Percentiles rank a stretch among this genome's conserved stretches.
Evolutionary conservation across 2,797 vertebrate genomes (phyloP).

Genomic region (Lutjanus argentimaculatus): DNA sequence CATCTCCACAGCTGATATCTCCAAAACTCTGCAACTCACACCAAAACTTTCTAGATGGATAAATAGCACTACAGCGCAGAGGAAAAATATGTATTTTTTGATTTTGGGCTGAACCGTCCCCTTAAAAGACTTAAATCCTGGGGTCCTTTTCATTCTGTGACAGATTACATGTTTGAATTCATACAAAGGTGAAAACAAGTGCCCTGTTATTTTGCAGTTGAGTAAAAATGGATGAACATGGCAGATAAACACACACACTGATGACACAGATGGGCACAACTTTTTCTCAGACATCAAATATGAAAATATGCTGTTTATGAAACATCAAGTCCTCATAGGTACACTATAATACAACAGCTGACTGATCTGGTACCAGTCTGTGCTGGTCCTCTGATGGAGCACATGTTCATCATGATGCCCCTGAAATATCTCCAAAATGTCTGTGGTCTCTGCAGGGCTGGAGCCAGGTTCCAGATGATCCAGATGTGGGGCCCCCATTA

Average conservation of each 20-base stretch:
- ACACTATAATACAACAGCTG: conserved; percentile 22
- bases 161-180: conserved; percentile 17
- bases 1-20: too few species aligned
- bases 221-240: conserved; percentile 27
- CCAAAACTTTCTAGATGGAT: too few species aligned
- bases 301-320: conserved; percentile 66
- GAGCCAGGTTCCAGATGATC: conserved; percentile 1
- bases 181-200: conserved; percentile 70
- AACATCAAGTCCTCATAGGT: conserved; percentile 38
- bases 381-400: conserved; percentile 1
- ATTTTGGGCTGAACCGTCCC: too few species aligned
- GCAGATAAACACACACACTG: conserved; percentile 28
- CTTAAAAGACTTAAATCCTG: too few species aligned
- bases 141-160: background rate
- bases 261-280: conserved; percentile 10
- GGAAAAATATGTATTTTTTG: too few species aligned
- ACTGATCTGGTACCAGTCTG: background rate
- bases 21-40: too few species aligned
- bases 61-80: too few species aligned
- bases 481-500: conserved; percentile 26
- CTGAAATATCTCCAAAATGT: conserved; percentile 12
- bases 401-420: background rate
- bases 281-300: conserved; percentile 46
- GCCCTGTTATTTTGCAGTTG: conserved; percentile 43
- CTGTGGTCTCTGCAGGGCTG: background rate